Percentiles rank a stretch among this genome's conserved stretches.
These are phyloP conservation scores for Bufotes viridis DNA, from an alignment of 2,797 vertebrate genomes.

Conservation along the genomic window DNA sequence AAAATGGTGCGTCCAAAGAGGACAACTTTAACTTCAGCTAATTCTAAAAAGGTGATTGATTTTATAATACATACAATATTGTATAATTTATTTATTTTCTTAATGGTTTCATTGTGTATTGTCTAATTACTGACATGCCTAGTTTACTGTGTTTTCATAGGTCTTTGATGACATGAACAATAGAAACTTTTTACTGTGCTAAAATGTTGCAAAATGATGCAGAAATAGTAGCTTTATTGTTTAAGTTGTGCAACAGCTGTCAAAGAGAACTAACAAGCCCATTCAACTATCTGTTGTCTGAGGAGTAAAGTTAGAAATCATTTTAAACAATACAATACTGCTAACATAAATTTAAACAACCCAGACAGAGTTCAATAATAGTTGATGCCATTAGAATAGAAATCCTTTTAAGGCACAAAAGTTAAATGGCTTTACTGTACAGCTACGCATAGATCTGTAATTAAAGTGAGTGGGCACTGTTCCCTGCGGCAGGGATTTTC, in stretches of 20 bases:
- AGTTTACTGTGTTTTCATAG: too few species aligned
- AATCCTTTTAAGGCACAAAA: constrained; percentile 1
- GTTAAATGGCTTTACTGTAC: background rate
- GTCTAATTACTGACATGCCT: background rate
- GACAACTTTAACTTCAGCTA: background rate
- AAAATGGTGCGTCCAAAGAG: background rate
- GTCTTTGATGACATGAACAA: background rate
- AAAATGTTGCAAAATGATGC: background rate
- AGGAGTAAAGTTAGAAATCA: background rate
- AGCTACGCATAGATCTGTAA: constrained; percentile 17
- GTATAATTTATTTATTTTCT: background rate
- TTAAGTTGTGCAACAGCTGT: background rate
- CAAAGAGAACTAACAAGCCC: background rate
- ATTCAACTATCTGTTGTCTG: background rate
- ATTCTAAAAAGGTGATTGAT: background rate
- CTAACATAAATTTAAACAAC: background rate
- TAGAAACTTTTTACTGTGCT: background rate
- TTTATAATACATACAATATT: background rate
- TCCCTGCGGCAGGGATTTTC: constrained; percentile 40
- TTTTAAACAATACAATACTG: constrained; percentile 11
- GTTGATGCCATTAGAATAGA: background rate
- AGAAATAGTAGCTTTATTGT: background rate
- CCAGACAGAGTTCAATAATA: background rate
- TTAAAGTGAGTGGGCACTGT: constrained; percentile 30
- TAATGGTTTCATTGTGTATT: background rate